Base-by-base conservation (phyloP, 2,888 invertebrate genomes). In the Buathra laborator region DNA sequence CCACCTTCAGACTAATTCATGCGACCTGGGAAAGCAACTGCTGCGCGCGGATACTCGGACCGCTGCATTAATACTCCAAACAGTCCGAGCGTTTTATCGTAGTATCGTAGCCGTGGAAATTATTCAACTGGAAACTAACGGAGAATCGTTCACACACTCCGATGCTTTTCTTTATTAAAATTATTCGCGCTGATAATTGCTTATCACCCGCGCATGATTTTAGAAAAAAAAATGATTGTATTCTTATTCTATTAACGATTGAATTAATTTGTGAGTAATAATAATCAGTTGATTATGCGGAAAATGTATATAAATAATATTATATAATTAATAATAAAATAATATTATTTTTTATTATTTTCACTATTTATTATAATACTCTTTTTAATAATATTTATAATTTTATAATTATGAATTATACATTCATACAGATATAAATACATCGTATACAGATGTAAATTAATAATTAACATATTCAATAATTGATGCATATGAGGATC, bases 1-100 rank as follows among this genome's bases (percentile, higher is more conserved):
- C 29, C 46, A 44, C 53, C 56, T 44, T 64, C 29, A 24, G 29
- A 77, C 67, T 72, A 56, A 76, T 83, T 76, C 53, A 59, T 19
- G 44, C 14, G 16, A 46, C 44, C 56, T 71, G 71, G 46, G 48
- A 24, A 68, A 76, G 48, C 44, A 29, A 46, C 71, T 44, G 19
- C 62, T 68, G n/a, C 19, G 19, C 10, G 19, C 10, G 5, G 12
- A 76, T 64, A 53, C 29, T 44, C 19, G 44, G 53, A 19, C 64
- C 32, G 48, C 59, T 3, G 59, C 29, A 53, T 67, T 48, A 67
- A 77, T 72, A 56, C 24, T 24, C 48, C 37, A 37, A 37, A 37
- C 37, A 37, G 37, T 37, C 37, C 6, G 16, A 29, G n/a, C 14
- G 24, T 10, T 48, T 66, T 32, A 64, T 44, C 53, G 10, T 43